Conservation (phyloP, 2,888 invertebrate genomes). For the Cryptus viduatorius region DNA sequence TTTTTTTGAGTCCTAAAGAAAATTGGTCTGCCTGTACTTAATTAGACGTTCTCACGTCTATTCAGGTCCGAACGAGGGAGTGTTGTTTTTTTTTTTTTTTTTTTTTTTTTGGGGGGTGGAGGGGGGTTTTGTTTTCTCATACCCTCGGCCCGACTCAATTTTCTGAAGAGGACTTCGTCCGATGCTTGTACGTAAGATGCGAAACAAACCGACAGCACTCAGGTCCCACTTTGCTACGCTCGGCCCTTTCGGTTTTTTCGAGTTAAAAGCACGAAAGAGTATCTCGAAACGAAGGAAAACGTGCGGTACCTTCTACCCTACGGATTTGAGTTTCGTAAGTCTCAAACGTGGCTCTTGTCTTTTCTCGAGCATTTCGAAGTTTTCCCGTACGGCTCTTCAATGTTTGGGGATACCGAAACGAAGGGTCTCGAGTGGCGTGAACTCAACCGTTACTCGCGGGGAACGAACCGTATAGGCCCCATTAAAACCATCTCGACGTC, state of each 20-base stretch:
- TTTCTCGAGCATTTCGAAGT: conserved; percentile 63
- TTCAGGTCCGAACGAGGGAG: not conserved
- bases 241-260: conserved; percentile 29
- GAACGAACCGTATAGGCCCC: conserved; percentile 13
- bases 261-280: conserved; percentile 43
- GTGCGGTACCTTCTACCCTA: conserved; percentile 52
- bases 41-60: conserved; percentile 38
- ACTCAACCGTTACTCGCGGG: conserved; percentile 13
- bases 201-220: conserved; percentile 28
- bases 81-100: conserved; percentile 20
- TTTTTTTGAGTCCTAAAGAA: conserved; percentile 4
- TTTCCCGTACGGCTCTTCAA: conserved; percentile 47
- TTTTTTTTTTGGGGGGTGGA: too few species aligned
- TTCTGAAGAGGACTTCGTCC: conserved; percentile 27
- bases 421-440: conserved; percentile 73
- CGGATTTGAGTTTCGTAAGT: conserved; percentile 47
- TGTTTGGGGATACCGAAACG: conserved; percentile 19
- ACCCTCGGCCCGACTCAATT: not conserved
- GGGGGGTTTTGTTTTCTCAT: conserved; percentile 23
- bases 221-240: not conserved
- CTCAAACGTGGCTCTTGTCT: conserved; percentile 59
- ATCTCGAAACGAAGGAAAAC: conserved; percentile 22
- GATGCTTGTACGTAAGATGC: conserved; percentile 26
- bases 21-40: not conserved
- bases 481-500: conserved; percentile 68